Evolutionary conservation across 35 echinoderm and acorn worm genomes (phyloP).

Genomic region (Apostichopus japonicus): DNA sequence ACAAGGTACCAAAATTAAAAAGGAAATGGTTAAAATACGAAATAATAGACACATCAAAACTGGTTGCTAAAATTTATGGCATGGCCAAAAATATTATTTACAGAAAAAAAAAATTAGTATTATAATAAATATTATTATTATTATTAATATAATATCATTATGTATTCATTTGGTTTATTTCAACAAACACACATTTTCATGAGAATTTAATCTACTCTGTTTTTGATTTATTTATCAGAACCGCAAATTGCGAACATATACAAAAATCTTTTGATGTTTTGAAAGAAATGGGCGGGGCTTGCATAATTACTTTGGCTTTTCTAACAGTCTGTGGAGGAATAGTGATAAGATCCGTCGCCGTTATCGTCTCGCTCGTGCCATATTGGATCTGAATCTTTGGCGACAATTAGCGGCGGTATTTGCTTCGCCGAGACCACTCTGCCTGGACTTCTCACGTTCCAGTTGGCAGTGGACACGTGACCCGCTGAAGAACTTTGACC

Average conservation of each 20-base stretch:
- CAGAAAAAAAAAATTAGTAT: background rate
- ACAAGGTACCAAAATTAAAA: too few species aligned
- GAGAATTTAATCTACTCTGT: background rate
- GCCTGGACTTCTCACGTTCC: constrained; percentile 32
- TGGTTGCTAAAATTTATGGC: background rate
- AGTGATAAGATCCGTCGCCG: background rate
- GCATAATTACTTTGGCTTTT: constrained; percentile 56
- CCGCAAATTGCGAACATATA: constrained; percentile 13
- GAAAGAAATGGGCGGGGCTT: constrained; percentile 61
- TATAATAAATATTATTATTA: background rate
- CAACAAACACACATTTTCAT: background rate
- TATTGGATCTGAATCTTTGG: constrained; percentile 42
- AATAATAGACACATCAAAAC: too few species aligned
- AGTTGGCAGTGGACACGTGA: constrained; percentile 36
- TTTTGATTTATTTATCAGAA: background rate
- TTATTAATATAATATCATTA: background rate
- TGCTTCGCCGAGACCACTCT: background rate
- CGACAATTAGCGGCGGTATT: background rate
- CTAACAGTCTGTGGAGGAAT: constrained; percentile 46
- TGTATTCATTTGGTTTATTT: background rate
- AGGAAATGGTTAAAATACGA: too few species aligned
- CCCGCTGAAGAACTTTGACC: constrained; percentile 17
- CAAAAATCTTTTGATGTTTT: constrained; percentile 9
- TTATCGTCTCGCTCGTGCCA: constrained; percentile 17
- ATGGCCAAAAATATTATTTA: background rate